Evolutionary conservation across 2,797 vertebrate genomes (phyloP).

Genomic region (Peromyscus eremicus): DNA sequence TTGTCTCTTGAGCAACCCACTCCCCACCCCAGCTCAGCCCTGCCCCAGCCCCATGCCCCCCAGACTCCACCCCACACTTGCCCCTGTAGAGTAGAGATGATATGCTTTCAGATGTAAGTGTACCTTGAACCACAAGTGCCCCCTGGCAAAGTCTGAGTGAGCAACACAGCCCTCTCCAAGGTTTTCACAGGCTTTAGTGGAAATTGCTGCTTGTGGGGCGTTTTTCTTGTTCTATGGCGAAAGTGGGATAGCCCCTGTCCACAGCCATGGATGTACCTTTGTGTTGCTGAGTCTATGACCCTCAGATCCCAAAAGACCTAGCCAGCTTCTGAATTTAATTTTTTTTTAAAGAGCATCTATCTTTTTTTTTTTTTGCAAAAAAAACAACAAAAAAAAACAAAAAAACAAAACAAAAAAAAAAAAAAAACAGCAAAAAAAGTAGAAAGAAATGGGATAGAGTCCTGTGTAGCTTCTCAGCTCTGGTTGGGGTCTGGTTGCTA

Average conservation of each 20-base stretch:
- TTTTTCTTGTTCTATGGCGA: neutral
- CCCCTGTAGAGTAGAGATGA: neutral
- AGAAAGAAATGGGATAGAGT: slow-evolving; percentile 43
- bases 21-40: neutral
- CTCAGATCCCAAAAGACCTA: slow-evolving; percentile 76
- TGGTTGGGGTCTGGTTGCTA: neutral
- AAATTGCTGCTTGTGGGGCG: slow-evolving; percentile 11
- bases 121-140: slow-evolving; percentile 81
- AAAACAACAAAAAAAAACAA: neutral
- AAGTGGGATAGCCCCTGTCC: neutral
- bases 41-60: neutral
- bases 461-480: slow-evolving; percentile 56
- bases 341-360: slow-evolving; percentile 69
- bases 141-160: slow-evolving; percentile 69
- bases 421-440: neutral
- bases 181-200: slow-evolving; percentile 37
- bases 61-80: rapidly evolving
- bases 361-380: slow-evolving; percentile 78
- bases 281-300: slow-evolving; percentile 69
- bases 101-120: neutral
- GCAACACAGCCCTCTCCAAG: slow-evolving; percentile 68
- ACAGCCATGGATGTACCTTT: neutral
- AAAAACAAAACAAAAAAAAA: neutral
- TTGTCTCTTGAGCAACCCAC: neutral
- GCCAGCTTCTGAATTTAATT: slow-evolving; percentile 77